These are phyloP conservation scores for Drosophila tristis DNA, from an alignment of 1,140 invertebrate genomes.

Conservation along the genomic window DNA sequence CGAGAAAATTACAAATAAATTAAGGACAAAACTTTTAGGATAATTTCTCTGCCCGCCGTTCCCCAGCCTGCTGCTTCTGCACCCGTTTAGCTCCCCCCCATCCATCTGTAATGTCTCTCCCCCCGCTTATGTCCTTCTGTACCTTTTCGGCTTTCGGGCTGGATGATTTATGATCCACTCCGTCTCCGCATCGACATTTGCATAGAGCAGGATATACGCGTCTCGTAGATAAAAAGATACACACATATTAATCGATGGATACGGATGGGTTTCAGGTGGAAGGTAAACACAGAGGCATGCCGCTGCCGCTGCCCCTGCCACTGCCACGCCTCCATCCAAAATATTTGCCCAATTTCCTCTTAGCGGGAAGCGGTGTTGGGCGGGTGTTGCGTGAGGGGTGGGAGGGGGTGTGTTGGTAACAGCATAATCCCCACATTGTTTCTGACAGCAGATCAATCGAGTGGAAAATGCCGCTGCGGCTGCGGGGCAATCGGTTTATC, in stretches of 20 bases:
- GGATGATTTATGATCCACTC: conserved; percentile 43
- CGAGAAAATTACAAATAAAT: conserved; percentile 47
- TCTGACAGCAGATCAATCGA: conserved; percentile 50
- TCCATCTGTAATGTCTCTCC: no score
- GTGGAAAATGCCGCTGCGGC: conserved; percentile 37
- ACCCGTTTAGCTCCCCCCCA: no score
- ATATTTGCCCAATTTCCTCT: conserved; percentile 25
- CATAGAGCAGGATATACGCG: conserved; percentile 15
- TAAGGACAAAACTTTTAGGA: conserved; percentile 44
- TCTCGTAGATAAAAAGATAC: no score
- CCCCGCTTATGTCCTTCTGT: no score
- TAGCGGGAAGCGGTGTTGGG: no score
- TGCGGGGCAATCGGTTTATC: conserved; percentile 38
- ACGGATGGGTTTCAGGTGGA: not conserved
- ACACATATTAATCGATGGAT: conserved; percentile 30
- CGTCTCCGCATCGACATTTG: conserved; percentile 21
- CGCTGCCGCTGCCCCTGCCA: not conserved
- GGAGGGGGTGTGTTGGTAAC: not conserved
- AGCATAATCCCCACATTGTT: conserved; percentile 41
- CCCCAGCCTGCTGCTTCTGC: no score
- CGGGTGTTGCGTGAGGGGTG: not conserved
- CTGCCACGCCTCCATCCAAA: conserved; percentile 16
- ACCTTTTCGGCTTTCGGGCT: not conserved
- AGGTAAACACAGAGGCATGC: conserved; percentile 35
- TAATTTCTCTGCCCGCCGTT: conserved; percentile 19